These are phyloP conservation scores for Nephrotoma guestfalica DNA, from an alignment of 2,888 invertebrate genomes.

Conservation along the genomic window DNA sequence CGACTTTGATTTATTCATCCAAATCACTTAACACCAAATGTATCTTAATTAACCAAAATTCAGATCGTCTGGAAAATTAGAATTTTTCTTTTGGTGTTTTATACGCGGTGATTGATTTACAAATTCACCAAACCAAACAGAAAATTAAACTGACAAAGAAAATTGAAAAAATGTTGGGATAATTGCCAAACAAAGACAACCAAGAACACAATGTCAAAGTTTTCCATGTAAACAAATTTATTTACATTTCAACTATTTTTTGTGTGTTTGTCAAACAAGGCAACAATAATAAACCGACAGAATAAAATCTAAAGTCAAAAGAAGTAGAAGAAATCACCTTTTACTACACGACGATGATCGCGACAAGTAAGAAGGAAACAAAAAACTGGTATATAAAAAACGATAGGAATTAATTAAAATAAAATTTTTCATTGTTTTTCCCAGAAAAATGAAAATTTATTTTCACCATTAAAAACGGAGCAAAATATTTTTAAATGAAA, in stretches of 20 bases:
- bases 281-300: neutral
- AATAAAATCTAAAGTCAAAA: neutral
- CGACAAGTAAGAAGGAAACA: neutral
- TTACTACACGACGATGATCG: neutral
- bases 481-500: neutral
- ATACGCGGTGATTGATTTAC: neutral
- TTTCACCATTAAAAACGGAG: neutral
- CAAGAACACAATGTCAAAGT: neutral
- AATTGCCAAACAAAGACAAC: neutral
- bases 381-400: neutral
- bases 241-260: neutral
- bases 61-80: neutral
- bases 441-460: neutral
- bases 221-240: neutral
- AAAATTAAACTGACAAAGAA: neutral
- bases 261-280: neutral
- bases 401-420: neutral
- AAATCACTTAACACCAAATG: neutral
- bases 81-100: neutral
- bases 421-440: neutral
- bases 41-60: neutral
- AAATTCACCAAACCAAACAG: neutral
- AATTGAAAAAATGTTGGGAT: neutral
- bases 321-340: neutral
- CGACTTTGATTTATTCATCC: neutral